Conservation (phyloP, 37 sponge, comb jelly and placozoan species). For the Aplysina aerophoba region DNA sequence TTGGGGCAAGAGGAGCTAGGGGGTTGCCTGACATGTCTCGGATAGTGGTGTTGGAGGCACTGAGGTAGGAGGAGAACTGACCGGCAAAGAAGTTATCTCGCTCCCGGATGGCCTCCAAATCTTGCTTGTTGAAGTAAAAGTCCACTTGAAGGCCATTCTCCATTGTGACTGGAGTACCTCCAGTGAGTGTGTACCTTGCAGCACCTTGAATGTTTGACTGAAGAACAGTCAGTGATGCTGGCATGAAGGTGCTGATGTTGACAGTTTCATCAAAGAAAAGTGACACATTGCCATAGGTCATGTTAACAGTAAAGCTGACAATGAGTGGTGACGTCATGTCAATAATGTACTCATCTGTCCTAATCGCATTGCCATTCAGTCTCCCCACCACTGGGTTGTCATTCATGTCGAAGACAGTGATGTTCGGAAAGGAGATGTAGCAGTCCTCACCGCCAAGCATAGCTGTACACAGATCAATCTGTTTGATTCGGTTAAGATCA, state of each 20-base stretch:
- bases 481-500: slow-evolving; percentile 79
- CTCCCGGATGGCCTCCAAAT: slow-evolving; percentile 59
- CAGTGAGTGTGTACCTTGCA: slow-evolving; percentile 71
- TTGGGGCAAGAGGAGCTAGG: slow-evolving; percentile 28
- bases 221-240: slow-evolving; percentile 56
- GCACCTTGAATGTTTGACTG: background rate
- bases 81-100: slow-evolving; percentile 21
- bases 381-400: slow-evolving; percentile 49
- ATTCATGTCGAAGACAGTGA: slow-evolving; percentile 65
- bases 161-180: slow-evolving; percentile 50
- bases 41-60: slow-evolving; percentile 62
- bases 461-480: slow-evolving; percentile 72
- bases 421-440: slow-evolving; percentile 61
- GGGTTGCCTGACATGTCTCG: slow-evolving; percentile 72
- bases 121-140: slow-evolving; percentile 60
- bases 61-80: slow-evolving; percentile 47
- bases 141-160: slow-evolving; percentile 66
- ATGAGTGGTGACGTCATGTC: slow-evolving; percentile 73
- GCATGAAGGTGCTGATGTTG: slow-evolving; percentile 72
- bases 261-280: slow-evolving; percentile 79
- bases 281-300: slow-evolving; percentile 75
- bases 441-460: slow-evolving; percentile 63
- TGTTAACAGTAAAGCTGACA: slow-evolving; percentile 69
- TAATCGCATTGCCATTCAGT: slow-evolving; percentile 29
- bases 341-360: slow-evolving; percentile 49